These are phyloP conservation scores for Gadopsis bispinosus DNA, from an alignment of 2,797 vertebrate species.

Conservation along the genomic window DNA sequence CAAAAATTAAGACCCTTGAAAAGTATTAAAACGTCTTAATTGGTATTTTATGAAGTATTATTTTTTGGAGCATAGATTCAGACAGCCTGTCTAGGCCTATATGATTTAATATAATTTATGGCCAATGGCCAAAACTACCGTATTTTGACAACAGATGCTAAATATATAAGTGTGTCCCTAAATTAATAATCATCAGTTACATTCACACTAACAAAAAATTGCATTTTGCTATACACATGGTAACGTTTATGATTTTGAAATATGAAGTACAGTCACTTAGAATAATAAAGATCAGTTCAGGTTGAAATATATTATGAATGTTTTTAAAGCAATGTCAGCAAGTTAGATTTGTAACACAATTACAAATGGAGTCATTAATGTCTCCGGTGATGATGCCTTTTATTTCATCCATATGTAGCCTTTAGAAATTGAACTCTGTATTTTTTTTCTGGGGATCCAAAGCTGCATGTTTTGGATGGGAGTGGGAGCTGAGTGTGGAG, in stretches of 20 bases:
- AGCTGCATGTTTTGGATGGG: slow-evolving; percentile 6
- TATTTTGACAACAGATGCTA: background rate
- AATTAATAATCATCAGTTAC: background rate
- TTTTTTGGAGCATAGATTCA: too few relatives aligned
- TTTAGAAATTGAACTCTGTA: background rate
- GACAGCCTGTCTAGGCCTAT: too few relatives aligned
- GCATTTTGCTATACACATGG: background rate
- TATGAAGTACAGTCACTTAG: background rate
- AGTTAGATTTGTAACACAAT: background rate
- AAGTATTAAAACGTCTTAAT: too few relatives aligned
- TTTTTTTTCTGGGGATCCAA: slow-evolving; percentile 1
- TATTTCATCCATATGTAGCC: background rate
- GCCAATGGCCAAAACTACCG: background rate
- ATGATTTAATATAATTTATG: too few relatives aligned
- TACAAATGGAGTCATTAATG: background rate
- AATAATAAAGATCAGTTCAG: background rate
- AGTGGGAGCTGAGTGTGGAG: slow-evolving; percentile 22
- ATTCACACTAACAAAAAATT: background rate
- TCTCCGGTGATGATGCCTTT: background rate
- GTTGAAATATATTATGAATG: background rate
- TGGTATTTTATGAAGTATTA: too few relatives aligned
- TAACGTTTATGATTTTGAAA: background rate
- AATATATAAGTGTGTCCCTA: background rate
- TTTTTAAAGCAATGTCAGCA: background rate
- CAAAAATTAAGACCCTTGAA: too few relatives aligned